phyloP scores from a whole-genome alignment of 2,888 invertebrate species.

The Prosopocoilus inquinatus region DNA sequence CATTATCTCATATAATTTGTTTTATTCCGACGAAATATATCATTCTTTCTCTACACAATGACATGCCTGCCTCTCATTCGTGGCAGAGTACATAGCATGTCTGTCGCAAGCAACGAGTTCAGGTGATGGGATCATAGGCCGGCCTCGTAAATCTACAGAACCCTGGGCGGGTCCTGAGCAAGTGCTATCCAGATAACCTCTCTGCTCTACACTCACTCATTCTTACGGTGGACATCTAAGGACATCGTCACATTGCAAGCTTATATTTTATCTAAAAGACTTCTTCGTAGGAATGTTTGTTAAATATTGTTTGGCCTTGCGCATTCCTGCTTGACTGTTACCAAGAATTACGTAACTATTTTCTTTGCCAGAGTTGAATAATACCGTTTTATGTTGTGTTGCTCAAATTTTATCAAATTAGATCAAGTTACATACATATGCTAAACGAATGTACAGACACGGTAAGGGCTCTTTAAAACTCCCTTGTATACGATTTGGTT shows the following conservation, averaged over 20 bases:
- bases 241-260: slow-evolving; percentile 39
- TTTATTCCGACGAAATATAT: slow-evolving; percentile 1
- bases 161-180: slow-evolving; percentile 44
- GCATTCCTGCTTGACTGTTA: no score
- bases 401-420: no score
- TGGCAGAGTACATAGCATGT: slow-evolving; percentile 7
- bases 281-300: slow-evolving; percentile 10
- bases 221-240: slow-evolving; percentile 43
- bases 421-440: no score
- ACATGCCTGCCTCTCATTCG: slow-evolving; percentile 12
- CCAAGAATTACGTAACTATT: no score
- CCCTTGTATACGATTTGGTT: no score
- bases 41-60: slow-evolving; percentile 7
- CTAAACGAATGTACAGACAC: no score
- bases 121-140: slow-evolving; percentile 45
- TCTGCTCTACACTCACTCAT: slow-evolving; percentile 43
- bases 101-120: slow-evolving; percentile 26
- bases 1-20: slow-evolving; percentile 1
- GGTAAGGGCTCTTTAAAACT: no score
- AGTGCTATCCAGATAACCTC: slow-evolving; percentile 48
- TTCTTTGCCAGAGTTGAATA: no score
- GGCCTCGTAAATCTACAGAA: slow-evolving; percentile 45
- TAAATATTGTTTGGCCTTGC: not conserved
- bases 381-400: no score
- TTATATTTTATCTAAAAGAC: slow-evolving; percentile 23